phyloP scores from a whole-genome alignment of 2,888 invertebrate genomes.

The Harpagoxenus sublaevis region DNA sequence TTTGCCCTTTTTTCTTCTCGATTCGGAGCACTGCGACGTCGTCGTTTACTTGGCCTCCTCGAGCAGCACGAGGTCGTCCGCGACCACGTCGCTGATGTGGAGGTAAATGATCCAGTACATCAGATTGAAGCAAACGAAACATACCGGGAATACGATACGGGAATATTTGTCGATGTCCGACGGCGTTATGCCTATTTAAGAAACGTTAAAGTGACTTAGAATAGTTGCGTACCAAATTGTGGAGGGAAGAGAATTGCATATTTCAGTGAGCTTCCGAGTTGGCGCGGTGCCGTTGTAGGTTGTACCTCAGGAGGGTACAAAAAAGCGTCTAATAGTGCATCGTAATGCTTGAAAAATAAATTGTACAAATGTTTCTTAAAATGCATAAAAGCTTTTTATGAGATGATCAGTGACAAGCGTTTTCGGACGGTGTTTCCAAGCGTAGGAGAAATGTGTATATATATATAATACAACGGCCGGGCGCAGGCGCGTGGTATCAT shows the following conservation, averaged over 20 bases:
- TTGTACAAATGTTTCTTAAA: conserved; percentile 16
- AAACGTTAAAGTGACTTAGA: conserved; percentile 30
- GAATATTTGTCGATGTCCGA: conserved; percentile 99
- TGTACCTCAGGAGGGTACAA: conserved; percentile 5
- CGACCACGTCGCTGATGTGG: conserved; percentile 98
- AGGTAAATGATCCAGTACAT: conserved; percentile 99
- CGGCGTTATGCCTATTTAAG: conserved; percentile 91
- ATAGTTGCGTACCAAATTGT: not conserved
- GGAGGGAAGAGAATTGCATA: conserved; percentile 38
- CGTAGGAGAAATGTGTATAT: conserved; percentile 27
- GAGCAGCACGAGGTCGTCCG: conserved; percentile 93
- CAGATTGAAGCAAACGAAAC: conserved; percentile 99
- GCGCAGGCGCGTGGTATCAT: conserved; percentile 52
- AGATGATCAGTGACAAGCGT: conserved; percentile 45
- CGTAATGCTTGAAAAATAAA: conserved; percentile 37
- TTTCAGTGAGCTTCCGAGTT: conserved; percentile 57
- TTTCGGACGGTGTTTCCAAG: conserved; percentile 51
- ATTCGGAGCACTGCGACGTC: conserved; percentile 28
- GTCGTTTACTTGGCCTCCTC: conserved; percentile 83
- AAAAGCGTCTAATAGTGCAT: conserved; percentile 49
- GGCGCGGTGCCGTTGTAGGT: conserved; percentile 48
- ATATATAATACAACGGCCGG: conserved; percentile 32
- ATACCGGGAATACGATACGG: conserved; percentile 98
- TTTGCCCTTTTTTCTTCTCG: not conserved
- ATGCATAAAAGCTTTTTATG: conserved; percentile 41